These are phyloP conservation scores for Dione juno DNA, from an alignment of 2,888 invertebrate genomes.

Conservation along the genomic window DNA sequence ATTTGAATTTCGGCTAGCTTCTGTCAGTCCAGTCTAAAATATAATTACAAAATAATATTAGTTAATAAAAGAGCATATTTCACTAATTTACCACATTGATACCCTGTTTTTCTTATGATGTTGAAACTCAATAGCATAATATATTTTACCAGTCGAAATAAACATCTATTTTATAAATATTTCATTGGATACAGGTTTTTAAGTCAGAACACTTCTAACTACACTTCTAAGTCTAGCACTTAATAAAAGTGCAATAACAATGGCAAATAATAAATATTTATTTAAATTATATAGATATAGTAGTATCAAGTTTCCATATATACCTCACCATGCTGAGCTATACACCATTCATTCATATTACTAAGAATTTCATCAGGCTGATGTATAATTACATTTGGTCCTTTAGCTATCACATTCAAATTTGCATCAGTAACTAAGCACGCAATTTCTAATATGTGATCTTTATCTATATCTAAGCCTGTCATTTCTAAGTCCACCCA, in stretches of 20 bases:
- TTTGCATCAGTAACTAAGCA: constrained; percentile 93
- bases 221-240: no score
- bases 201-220: no score
- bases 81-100: no score
- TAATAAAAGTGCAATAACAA: no score
- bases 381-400: constrained; percentile 90
- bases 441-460: constrained; percentile 94
- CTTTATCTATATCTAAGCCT: constrained; percentile 89
- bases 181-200: no score
- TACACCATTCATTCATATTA: constrained; percentile 94
- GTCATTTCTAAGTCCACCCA: constrained; percentile 96
- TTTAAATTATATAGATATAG: no score
- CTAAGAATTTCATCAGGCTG: constrained; percentile 88
- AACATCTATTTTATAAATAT: no score
- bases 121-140: no score
- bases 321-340: constrained; percentile 90
- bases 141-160: no score
- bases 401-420: constrained; percentile 89
- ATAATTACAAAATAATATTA: constrained; percentile 35
- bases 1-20: constrained; percentile 87
- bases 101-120: no score
- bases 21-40: constrained; percentile 91
- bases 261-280: no score
- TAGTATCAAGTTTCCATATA: constrained; percentile 12
- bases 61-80: neutral